A percentile compares a stretch with the other conserved stretches of the same genome.
Evolutionary conservation across 2,888 invertebrate species (phyloP).

Genomic region (Archaeoteleia sp.): DNA sequence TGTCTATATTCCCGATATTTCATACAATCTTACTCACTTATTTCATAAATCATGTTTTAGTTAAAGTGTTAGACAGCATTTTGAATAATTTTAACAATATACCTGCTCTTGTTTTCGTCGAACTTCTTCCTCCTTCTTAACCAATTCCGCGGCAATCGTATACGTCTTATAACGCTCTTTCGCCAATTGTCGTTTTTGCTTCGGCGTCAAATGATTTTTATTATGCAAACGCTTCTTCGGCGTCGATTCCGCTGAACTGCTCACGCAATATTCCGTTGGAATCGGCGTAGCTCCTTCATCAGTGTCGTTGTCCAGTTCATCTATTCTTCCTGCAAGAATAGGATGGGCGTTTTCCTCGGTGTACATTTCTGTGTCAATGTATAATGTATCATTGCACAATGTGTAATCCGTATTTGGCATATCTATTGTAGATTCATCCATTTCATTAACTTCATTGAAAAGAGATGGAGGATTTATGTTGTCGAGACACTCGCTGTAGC

Average conservation of each 20-base stretch:
- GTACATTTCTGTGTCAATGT: conserved; percentile 77
- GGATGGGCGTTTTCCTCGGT: conserved; percentile 66
- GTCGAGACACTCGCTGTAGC: conserved; percentile 79
- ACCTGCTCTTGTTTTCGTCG: conserved; percentile 60
- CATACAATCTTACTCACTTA: too few relatives aligned
- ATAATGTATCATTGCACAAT: conserved; percentile 76
- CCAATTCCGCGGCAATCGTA: conserved; percentile 82
- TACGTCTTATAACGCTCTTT: conserved; percentile 90
- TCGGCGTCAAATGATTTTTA: conserved; percentile 80
- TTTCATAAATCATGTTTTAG: too few relatives aligned
- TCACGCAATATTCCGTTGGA: conserved; percentile 80
- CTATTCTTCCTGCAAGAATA: conserved; percentile 54
- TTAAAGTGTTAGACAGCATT: too few relatives aligned
- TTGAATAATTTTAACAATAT: background rate
- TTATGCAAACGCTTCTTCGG: conserved; percentile 79
- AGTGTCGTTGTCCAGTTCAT: conserved; percentile 78
- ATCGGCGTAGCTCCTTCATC: conserved; percentile 80
- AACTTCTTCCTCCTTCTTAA: conserved; percentile 72
- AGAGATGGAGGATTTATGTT: conserved; percentile 84
- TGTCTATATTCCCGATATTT: too few relatives aligned
- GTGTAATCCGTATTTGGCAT: conserved; percentile 71
- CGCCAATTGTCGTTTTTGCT: conserved; percentile 84
- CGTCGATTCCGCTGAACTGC: conserved; percentile 84
- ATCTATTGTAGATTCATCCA: conserved; percentile 74
- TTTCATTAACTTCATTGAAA: conserved; percentile 83